Evolutionary conservation across 1,140 invertebrate genomes (phyloP).

Genomic region (Pseudomyrmex pallidus): DNA sequence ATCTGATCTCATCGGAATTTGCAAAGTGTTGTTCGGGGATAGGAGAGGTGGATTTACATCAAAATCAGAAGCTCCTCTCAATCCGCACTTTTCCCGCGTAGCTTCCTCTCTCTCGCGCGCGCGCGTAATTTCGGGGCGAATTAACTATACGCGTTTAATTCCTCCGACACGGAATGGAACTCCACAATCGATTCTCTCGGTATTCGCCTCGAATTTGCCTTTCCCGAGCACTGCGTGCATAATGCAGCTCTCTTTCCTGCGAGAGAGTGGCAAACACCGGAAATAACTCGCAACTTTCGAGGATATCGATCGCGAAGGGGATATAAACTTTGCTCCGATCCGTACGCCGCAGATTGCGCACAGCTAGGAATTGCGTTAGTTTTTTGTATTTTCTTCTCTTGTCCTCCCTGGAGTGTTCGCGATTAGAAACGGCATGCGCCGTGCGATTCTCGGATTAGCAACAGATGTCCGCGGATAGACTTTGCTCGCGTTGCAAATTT

Average conservation of each 20-base stretch:
- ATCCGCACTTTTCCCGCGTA: background rate
- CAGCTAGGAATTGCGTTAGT: background rate
- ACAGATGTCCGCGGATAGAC: constrained; percentile 48
- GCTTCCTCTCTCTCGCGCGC: too few species aligned
- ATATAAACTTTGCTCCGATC: constrained; percentile 18
- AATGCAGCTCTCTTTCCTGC: background rate
- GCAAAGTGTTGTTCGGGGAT: too few species aligned
- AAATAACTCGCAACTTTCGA: constrained; percentile 15
- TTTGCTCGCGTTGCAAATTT: constrained; percentile 23
- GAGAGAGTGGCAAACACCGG: background rate
- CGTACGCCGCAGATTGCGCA: background rate
- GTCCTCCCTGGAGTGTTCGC: background rate
- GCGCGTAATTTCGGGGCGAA: background rate
- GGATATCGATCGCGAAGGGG: background rate
- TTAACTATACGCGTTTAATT: constrained; percentile 20
- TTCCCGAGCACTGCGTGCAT: background rate
- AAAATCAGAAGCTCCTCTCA: too few species aligned
- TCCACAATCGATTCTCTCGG: background rate
- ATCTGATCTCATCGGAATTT: too few species aligned
- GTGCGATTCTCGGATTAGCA: constrained; percentile 31
- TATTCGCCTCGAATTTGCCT: constrained; percentile 3
- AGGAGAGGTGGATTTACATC: too few species aligned
- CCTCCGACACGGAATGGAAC: background rate
- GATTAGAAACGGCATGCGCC: constrained; percentile 28
- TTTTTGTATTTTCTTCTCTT: background rate